Percentiles rank a stretch among this genome's conserved stretches.
These are phyloP conservation scores for Zaprionus tsacasi DNA, from an alignment of 1,140 invertebrate genomes.

Conservation along the genomic window DNA sequence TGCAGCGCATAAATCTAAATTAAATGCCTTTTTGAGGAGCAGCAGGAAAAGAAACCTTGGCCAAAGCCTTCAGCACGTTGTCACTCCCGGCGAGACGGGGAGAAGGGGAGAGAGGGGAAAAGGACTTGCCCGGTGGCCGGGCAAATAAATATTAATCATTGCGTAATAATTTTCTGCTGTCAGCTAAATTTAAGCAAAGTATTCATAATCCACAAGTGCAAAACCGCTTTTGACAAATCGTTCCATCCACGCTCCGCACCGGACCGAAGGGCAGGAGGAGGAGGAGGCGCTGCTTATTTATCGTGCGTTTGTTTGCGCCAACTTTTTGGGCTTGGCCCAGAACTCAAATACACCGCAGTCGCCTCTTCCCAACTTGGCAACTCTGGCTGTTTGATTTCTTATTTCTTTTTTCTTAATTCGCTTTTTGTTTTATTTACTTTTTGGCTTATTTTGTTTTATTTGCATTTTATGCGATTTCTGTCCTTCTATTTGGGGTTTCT, in stretches of 20 bases:
- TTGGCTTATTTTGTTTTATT: slow-evolving; percentile 14
- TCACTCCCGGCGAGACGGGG: slow-evolving; percentile 56
- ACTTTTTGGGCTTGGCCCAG: slow-evolving; percentile 22
- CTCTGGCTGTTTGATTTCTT: slow-evolving; percentile 12
- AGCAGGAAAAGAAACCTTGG: slow-evolving; percentile 37
- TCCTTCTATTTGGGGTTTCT: slow-evolving; percentile 14
- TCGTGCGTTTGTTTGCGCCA: slow-evolving; percentile 34
- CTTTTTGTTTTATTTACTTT: slow-evolving; percentile 10
- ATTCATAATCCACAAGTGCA: slow-evolving; percentile 83
- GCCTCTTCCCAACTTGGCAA: slow-evolving; percentile 21
- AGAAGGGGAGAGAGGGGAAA: slow-evolving; percentile 22
- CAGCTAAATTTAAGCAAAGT: slow-evolving; percentile 83
- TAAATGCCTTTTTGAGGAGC: slow-evolving; percentile 72
- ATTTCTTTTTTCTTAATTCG: slow-evolving; percentile 7
- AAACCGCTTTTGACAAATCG: slow-evolving; percentile 83
- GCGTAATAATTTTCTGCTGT: slow-evolving; percentile 83
- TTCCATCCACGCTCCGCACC: slow-evolving; percentile 26
- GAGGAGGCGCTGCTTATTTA: slow-evolving; percentile 41
- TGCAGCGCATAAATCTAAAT: slow-evolving; percentile 79
- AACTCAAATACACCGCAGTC: slow-evolving; percentile 35
- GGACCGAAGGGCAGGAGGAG: background rate
- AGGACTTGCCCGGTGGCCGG: slow-evolving; percentile 16
- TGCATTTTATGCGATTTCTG: background rate
- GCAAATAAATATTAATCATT: slow-evolving; percentile 84
- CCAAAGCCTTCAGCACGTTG: slow-evolving; percentile 63